Base-by-base conservation (phyloP, 1,140 invertebrate genomes). In the Pseudomyrmex dendroicus region DNA sequence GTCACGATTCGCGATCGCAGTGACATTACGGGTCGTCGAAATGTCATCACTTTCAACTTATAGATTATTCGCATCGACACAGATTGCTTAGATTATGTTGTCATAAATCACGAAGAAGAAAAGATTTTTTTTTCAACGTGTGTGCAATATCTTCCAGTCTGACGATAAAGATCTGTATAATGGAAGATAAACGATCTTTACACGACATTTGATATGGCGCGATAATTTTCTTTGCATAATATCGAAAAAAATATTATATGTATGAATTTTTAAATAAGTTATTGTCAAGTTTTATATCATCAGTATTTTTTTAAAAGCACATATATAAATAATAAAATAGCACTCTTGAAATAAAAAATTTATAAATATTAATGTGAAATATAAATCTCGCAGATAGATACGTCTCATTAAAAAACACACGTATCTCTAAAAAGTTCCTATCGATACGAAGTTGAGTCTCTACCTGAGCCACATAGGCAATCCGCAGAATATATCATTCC, bases 1-100 rank as follows among this genome's bases (percentile, higher is more conserved):
- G 76, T 80, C 76, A 80, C 76, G 76, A 80, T 80, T 80, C 66
- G 54, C 76, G 66, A 80, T 72, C 54, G 66, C 44, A 80, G 9
- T 80, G 76, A 80, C 76, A 80, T 80, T 80, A 80, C 54, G 56
- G 35, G 22, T 80, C 76, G 66, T 80, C 46, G 76, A 80, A 80
- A 80, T 80, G 66, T 80, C 76, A 80, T 80, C 76, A 80, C 76
- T 80, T 80, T 80, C 54, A 80, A 66, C 44, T 80, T 72, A 59
- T 72, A 80, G 66, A 72, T 80, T 72, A 70, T 80, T 72, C 66
- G 44, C 76, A 72, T 80, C 66, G 66, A 5, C 76, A 72, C 25
- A 72, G 76, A 80, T 80, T 80, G 44, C 44, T 13, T 80, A 20
- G 66, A 80, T 80, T 80, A 80, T 72, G 66, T 80, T 59, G 76